phyloP scores from a whole-genome alignment of 2,113 vertebrate genomes.

The Bufo gargarizans region DNA sequence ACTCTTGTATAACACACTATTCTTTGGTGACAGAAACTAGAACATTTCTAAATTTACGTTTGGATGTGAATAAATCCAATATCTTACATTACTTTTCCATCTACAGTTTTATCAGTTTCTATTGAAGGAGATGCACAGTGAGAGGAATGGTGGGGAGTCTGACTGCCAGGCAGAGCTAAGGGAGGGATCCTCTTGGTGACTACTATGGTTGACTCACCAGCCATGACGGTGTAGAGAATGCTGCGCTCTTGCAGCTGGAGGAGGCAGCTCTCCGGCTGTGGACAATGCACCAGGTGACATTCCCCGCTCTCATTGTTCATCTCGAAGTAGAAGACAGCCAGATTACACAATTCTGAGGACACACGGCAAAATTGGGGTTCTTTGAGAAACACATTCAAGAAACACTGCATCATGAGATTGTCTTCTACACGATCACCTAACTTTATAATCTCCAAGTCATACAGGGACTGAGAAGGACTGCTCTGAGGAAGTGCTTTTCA shows the following conservation, averaged over 20 bases:
- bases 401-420: not conserved
- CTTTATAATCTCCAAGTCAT: too few relatives aligned
- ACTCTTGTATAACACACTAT: too few relatives aligned
- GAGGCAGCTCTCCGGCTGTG: constrained; percentile 85
- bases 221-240: constrained; percentile 87
- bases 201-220: constrained; percentile 71
- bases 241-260: constrained; percentile 76
- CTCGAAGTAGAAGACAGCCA: constrained; percentile 89
- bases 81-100: too few relatives aligned
- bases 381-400: not conserved
- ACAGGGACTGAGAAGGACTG: too few relatives aligned
- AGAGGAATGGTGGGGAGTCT: not conserved
- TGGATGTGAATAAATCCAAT: too few relatives aligned
- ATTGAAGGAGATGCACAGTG: too few relatives aligned
- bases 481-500: too few relatives aligned
- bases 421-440: not conserved
- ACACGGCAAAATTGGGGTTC: not conserved
- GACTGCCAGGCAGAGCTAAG: not conserved
- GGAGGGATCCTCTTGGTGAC: not conserved
- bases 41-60: too few relatives aligned
- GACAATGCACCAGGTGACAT: constrained; percentile 90
- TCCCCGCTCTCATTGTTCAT: constrained; percentile 74
- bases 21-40: too few relatives aligned
- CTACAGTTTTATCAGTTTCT: too few relatives aligned
- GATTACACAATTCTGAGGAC: constrained; percentile 85